Percentiles rank a stretch among this genome's conserved stretches.
Conservation (phyloP, 1,140 invertebrate genomes). For the Cepaea nemoralis region DNA sequence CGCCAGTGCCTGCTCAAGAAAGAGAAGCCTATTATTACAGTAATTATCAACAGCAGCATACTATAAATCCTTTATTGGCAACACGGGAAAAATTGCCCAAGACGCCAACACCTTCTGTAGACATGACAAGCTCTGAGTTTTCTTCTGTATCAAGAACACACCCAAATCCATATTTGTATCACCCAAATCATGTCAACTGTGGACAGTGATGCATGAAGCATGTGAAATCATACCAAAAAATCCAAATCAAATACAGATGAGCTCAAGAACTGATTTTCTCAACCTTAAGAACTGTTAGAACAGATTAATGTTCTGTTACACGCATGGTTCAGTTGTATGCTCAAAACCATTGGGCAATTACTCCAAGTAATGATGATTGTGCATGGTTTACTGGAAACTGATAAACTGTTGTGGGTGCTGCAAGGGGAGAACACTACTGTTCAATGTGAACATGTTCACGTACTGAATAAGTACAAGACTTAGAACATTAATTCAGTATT, state of each 20-base stretch:
- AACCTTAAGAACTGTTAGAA: no score
- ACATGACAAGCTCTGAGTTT: conserved; percentile 64
- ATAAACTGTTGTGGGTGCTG: no score
- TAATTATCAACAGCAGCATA: conserved; percentile 45
- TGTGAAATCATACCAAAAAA: not conserved
- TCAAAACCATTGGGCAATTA: no score
- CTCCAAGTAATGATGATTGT: no score
- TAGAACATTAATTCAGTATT: no score
- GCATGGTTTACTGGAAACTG: no score
- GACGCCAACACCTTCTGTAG: conserved; percentile 56
- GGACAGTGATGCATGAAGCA: not conserved
- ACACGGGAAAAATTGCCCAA: conserved; percentile 49
- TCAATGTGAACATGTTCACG: no score
- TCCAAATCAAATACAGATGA: not conserved
- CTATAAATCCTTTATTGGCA: conserved; percentile 42
- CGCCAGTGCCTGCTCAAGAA: conserved; percentile 61
- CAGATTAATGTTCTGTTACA: no score
- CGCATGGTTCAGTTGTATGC: no score
- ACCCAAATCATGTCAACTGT: conserved; percentile 28
- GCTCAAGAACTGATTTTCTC: no score
- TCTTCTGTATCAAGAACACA: conserved; percentile 64
- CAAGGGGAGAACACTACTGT: no score
- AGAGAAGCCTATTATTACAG: conserved; percentile 51
- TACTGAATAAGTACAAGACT: no score
- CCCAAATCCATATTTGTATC: conserved; percentile 34